A percentile compares a stretch with the other conserved stretches of the same genome.
Evolutionary conservation across 2,797 vertebrate species (phyloP).

Genomic region (Acanthis flammea): DNA sequence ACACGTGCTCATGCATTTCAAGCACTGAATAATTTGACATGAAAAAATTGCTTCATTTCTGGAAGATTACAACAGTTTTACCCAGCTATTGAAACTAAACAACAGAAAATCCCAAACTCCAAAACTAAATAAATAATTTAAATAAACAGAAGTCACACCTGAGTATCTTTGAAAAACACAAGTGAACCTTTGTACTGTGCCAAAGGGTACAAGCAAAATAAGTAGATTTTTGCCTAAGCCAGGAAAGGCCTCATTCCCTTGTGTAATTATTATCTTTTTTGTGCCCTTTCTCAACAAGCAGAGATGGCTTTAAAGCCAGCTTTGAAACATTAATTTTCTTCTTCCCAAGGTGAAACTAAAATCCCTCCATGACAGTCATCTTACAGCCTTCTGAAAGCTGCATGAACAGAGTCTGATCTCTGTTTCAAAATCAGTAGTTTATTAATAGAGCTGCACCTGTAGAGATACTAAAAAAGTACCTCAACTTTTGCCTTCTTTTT

Average conservation of each 20-base stretch:
- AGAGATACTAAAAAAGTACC: neutral
- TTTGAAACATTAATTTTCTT: neutral
- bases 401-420: neutral
- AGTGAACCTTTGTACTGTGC: neutral
- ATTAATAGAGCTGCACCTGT: neutral
- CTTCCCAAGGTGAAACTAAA: neutral
- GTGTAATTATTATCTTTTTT: neutral
- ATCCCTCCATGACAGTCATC: neutral
- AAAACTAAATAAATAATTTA: neutral
- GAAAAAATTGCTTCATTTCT: neutral
- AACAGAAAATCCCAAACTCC: neutral
- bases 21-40: rapidly evolving
- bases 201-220: neutral
- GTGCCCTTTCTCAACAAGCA: neutral
- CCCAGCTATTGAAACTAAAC: neutral
- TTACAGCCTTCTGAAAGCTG: neutral
- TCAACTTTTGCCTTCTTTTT: neutral
- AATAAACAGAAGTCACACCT: neutral
- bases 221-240: neutral
- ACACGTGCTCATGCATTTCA: neutral
- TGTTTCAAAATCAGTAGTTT: neutral
- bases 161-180: neutral
- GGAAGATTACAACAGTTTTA: neutral
- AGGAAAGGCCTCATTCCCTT: neutral
- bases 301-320: neutral